Evolutionary conservation across 2,113 vertebrate species (phyloP), one percentile per base, ranked within the genome.

Genomic region (Grantiella picta): DNA sequence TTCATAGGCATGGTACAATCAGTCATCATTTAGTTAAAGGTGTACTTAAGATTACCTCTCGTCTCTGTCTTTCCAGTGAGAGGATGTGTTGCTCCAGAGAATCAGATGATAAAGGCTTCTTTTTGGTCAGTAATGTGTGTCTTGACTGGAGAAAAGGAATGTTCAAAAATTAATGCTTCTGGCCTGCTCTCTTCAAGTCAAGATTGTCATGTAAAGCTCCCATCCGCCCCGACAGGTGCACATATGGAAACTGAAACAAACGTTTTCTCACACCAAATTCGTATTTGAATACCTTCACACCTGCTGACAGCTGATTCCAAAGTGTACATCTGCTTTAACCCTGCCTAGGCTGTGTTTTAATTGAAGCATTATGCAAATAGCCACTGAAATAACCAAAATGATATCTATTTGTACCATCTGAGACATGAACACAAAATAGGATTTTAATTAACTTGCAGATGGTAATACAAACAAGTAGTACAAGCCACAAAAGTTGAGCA

Each of bases 51-150:
- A 73, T 92, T 96, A 98, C 98, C 98, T 98, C 98, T 96, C 86
- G 72, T 69, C 90, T 98, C 95, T 98, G 97, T 69, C 97, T 98
- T 96, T 98, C 97, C 94, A 98, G 83, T 16, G 60, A 91, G 42
- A 65, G 86, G 85, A 98, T 97, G 84, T 97, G 97, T 42, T 92
- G 71, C 65, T 98, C 95, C 82, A 95, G 92, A 77, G 78, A 84
- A 90, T 2, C 80, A 42, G 68, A 57, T 31, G 95, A 69, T 28
- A 36, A 2, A 47, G 82, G 91, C 45, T 83, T 96, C 90, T 95
- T 97, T 91, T 94, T 97, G 94, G 77, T 88, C 72, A 91, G 76
- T 35, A 93, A 36, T 7, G 42, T 4, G 53, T 82, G 53, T 94
- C 97, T 90, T 16, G 75, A 86, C 93, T 93, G 60, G 53, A 95